phyloP scores from a whole-genome alignment of 1,140 invertebrate species.

The Trichonephila clavipes region DNA sequence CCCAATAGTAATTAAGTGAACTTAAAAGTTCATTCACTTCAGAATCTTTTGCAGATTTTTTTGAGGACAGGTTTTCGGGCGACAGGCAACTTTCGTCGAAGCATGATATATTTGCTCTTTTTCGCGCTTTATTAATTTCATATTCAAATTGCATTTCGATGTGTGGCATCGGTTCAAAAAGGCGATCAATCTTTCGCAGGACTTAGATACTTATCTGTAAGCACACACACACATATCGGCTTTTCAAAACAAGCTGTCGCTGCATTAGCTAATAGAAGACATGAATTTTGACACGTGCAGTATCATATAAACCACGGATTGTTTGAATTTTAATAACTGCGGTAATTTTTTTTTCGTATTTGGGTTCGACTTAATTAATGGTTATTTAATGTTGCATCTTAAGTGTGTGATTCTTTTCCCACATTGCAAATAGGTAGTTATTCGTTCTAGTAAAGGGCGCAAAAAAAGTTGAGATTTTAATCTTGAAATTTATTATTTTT shows the following conservation, averaged over 20 bases:
- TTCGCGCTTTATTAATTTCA: conserved; percentile 46
- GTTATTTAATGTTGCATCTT: background rate
- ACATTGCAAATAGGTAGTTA: background rate
- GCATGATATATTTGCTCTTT: conserved; percentile 33
- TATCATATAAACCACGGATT: background rate
- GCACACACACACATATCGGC: background rate
- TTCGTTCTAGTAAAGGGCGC: background rate
- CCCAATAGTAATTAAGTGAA: conserved; percentile 48
- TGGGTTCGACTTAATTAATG: background rate
- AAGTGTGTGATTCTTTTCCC: background rate
- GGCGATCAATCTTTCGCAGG: conserved; percentile 17
- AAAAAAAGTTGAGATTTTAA: too few relatives aligned
- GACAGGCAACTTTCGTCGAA: background rate
- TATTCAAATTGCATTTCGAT: conserved; percentile 58
- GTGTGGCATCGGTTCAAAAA: conserved; percentile 11
- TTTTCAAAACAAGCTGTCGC: background rate
- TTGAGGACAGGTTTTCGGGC: background rate
- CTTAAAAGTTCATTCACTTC: conserved; percentile 62
- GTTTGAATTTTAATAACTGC: background rate
- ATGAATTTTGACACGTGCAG: background rate
- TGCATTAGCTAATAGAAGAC: background rate
- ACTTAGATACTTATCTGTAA: background rate
- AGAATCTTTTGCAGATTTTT: background rate
- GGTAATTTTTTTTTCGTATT: background rate
- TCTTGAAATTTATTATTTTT: too few relatives aligned